A percentile compares a stretch with the other conserved stretches of the same genome.
Conservation (phyloP, 2,113 vertebrate genomes). For the Microtus montanus region DNA sequence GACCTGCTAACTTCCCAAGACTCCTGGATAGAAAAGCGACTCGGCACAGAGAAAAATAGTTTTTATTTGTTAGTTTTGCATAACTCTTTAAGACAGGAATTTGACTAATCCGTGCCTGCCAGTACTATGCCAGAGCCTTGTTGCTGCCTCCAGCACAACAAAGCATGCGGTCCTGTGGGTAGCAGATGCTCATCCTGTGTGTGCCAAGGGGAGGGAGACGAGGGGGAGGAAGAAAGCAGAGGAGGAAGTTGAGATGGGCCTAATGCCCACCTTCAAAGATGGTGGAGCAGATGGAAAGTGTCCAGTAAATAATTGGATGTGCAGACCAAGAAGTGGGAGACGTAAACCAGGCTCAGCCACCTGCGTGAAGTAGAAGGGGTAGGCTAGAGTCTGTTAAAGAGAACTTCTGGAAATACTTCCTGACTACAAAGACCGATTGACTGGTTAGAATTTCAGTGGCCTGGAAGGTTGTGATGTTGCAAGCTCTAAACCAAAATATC, state of each 20-base stretch:
- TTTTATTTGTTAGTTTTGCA: not conserved
- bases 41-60: not conserved
- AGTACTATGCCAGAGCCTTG: no score
- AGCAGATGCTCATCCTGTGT: not conserved
- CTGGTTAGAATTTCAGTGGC: not conserved
- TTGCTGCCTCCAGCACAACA: not conserved
- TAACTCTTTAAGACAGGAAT: not conserved
- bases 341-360: not conserved
- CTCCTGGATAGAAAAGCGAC: not conserved
- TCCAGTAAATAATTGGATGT: rapidly evolving
- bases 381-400: rapidly evolving
- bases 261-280: not conserved
- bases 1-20: not conserved
- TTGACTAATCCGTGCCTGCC: not conserved
- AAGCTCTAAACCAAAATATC: no score
- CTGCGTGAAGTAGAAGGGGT: rapidly evolving
- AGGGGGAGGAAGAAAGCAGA: not conserved
- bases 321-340: not conserved
- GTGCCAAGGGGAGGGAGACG: not conserved
- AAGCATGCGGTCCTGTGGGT: not conserved
- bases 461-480: not conserved
- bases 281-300: not conserved
- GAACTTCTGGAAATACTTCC: not conserved
- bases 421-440: not conserved
- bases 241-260: not conserved